Base-by-base conservation (phyloP, 2,113 vertebrate genomes). In the Arvicanthis niloticus region DNA sequence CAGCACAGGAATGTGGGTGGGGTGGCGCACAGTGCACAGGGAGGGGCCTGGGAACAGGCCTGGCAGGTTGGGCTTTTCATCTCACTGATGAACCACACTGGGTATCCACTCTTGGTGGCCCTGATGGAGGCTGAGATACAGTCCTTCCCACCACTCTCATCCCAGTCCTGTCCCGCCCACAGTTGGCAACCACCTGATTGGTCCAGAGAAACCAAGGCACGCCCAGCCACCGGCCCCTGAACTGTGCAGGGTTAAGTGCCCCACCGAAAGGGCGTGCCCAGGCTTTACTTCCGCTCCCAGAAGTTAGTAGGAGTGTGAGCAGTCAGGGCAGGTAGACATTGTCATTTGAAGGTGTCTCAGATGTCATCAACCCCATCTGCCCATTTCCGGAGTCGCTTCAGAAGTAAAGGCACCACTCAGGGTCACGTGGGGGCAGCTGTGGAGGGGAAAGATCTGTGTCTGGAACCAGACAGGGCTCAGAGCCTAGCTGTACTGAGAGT, bases 41-140 rank as follows among this genome's bases (percentile, higher is more conserved):
- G 88, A 51, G n/a, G 72, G 75, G 77, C 26, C 11, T 3, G 13
- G 91, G 87, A 93, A 96, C 93, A 60, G 78, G 96, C 88, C 2
- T 0, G 65, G 77, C 89, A 13, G 7, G 91, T 94, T 95, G 51
- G 45, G 93, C 77, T 95, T 92, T 88, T 89, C 92, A 70, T 92
- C 89, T 96, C 4, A 2, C 58, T 72, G 68, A 90, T 40, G n/a
- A 94, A 85, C 85, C 19, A 15, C 58, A 53, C 31, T 6, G 76
- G 68, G 37, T 65, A 62, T 53, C 91, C 70, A 60, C 88, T 88
- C 16, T 2, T 0, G 34, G 76, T 45, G 24, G 86, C 80, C 13
- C 31, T 2, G 48, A 87, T 93, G 85, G 86, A 85, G 72, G 82
- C 60, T 34, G 4, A 89, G 95, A 91, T 78, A 56, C 5, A 24